Conservation (phyloP, 2,888 invertebrate genomes). For the Drosophila paramelanica region DNA sequence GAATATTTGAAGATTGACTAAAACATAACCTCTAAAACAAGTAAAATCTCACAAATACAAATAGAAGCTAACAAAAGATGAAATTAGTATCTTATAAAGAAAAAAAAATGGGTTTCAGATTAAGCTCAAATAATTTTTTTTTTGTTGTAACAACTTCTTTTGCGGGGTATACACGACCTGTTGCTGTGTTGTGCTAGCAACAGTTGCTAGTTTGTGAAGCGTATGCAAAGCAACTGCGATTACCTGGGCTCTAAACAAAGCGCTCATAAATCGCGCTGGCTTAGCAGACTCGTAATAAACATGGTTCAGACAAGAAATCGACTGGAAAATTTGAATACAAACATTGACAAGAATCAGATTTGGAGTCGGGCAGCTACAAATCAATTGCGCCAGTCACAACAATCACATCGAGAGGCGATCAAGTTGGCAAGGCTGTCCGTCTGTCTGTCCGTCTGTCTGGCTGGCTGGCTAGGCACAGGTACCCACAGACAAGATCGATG, state of each 20-base stretch:
- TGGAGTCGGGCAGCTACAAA: constrained; percentile 59
- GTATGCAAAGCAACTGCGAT: constrained; percentile 18
- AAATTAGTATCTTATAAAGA: too few relatives aligned
- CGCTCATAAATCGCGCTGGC: constrained; percentile 66
- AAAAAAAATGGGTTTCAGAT: too few relatives aligned
- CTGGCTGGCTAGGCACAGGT: constrained; percentile 32
- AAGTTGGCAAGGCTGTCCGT: constrained; percentile 19
- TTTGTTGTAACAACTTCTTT: background rate
- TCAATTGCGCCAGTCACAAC: constrained; percentile 56
- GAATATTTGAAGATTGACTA: too few relatives aligned
- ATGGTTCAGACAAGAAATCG: constrained; percentile 16
- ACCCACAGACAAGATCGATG: constrained; percentile 48
- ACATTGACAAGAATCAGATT: constrained; percentile 55
- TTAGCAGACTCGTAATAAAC: constrained; percentile 47
- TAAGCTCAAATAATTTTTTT: background rate
- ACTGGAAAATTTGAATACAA: constrained; percentile 73
- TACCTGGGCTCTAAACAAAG: constrained; percentile 59
- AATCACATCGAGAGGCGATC: constrained; percentile 48
- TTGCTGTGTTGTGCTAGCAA: constrained; percentile 10
- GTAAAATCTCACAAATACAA: too few relatives aligned
- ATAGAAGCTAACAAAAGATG: too few relatives aligned
- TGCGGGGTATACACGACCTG: background rate
- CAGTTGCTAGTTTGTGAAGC: constrained; percentile 14
- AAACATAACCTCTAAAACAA: too few relatives aligned
- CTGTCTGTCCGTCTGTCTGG: background rate